Evolutionary conservation across 1,140 invertebrate genomes (phyloP).

Genomic region (Steinernema feltiae): DNA sequence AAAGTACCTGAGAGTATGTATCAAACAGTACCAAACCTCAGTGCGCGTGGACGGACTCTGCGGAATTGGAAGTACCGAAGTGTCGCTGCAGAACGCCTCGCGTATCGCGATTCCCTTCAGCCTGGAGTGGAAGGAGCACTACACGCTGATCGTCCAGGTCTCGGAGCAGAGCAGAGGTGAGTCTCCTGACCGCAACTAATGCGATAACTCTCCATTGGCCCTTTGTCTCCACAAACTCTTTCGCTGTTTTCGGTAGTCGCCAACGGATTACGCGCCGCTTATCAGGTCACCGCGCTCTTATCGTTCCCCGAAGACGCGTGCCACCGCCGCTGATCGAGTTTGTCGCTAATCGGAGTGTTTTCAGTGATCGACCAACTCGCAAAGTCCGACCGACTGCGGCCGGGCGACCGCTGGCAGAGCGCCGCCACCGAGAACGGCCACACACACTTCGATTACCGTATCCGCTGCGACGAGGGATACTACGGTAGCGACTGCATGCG

Average conservation of each 20-base stretch:
- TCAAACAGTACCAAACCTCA: background rate
- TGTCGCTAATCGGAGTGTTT: background rate
- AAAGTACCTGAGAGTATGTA: background rate
- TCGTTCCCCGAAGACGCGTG: background rate
- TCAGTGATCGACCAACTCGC: constrained; percentile 3
- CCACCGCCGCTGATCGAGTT: background rate
- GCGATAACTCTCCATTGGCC: background rate
- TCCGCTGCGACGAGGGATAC: background rate
- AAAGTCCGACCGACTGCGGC: background rate
- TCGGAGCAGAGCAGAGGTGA: background rate
- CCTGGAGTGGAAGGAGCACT: constrained; percentile 4
- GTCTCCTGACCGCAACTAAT: background rate
- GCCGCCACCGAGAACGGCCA: background rate
- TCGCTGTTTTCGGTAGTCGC: background rate
- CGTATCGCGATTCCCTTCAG: background rate
- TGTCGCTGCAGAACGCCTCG: background rate
- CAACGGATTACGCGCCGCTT: background rate
- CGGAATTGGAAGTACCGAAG: background rate
- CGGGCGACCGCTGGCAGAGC: background rate
- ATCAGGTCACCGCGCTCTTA: background rate
- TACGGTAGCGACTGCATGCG: background rate
- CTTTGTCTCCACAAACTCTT: background rate
- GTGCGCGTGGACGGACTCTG: background rate
- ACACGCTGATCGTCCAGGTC: background rate
- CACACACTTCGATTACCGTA: background rate